Percentiles rank a stretch among this genome's conserved stretches.
phyloP scores from a whole-genome alignment of 2,888 invertebrate species.

The Phasia obesa region DNA sequence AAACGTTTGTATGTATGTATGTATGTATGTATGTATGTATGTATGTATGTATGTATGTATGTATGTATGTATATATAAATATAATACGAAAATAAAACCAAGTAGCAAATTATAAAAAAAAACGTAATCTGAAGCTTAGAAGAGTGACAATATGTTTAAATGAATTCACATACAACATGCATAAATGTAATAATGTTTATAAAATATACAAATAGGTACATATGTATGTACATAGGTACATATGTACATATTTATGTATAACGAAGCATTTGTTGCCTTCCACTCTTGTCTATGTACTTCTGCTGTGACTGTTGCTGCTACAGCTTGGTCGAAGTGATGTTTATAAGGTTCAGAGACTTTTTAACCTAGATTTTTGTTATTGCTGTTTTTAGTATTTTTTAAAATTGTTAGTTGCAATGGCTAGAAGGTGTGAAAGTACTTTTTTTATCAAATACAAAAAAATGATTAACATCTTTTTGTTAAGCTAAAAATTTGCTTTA shows the following conservation, averaged over 20 bases:
- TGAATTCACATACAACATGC: slow-evolving; percentile 25
- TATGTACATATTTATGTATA: too few relatives aligned
- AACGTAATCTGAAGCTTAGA: slow-evolving; percentile 23
- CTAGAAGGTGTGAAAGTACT: slow-evolving; percentile 63
- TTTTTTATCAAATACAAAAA: slow-evolving; percentile 3
- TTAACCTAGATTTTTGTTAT: slow-evolving; percentile 59
- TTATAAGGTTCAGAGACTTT: slow-evolving; percentile 68
- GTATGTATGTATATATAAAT: slow-evolving; percentile 1
- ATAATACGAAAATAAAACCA: background rate
- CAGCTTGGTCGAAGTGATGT: slow-evolving; percentile 25
- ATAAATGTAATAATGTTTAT: background rate
- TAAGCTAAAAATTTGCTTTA: too few relatives aligned
- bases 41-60: background rate
- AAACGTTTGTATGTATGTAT: background rate
- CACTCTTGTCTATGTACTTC: slow-evolving; percentile 17
- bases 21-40: slow-evolving; percentile 3
- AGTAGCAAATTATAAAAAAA: slow-evolving; percentile 24
- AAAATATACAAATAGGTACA: background rate
- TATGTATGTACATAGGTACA: background rate
- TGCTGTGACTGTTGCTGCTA: background rate
- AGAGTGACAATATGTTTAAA: slow-evolving; percentile 44
- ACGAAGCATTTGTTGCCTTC: slow-evolving; percentile 44
- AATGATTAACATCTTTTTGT: background rate
- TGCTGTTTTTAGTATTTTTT: slow-evolving; percentile 9
- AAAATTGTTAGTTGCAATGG: slow-evolving; percentile 43